These are phyloP conservation scores for Ctenopoma kingsleyae DNA, from an alignment of 2,797 vertebrate genomes.

Conservation along the genomic window DNA sequence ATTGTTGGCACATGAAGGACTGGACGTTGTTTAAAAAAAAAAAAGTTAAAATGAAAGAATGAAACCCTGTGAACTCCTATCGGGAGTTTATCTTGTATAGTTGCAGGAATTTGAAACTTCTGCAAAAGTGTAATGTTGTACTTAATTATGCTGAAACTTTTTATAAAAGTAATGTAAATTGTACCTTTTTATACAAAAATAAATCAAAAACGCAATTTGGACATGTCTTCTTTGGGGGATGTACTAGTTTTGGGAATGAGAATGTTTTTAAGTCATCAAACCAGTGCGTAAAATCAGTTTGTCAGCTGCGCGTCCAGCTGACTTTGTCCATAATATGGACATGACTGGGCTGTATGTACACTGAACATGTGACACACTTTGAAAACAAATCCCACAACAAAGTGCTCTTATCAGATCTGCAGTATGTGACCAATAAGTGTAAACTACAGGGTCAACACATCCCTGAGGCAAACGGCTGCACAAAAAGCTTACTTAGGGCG, in stretches of 20 bases:
- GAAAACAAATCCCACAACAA: constrained; percentile 38
- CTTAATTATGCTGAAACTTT: constrained; percentile 99
- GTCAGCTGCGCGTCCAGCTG: constrained; percentile 30
- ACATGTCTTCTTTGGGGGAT: constrained; percentile 67
- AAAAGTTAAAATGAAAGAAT: constrained; percentile 84
- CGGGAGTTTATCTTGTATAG: constrained; percentile 93
- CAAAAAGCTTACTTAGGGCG: constrained; percentile 45
- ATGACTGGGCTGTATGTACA: background rate
- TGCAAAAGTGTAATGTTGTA: constrained; percentile 98
- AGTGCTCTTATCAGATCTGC: constrained; percentile 48
- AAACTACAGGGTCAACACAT: constrained; percentile 31
- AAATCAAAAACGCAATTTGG: constrained; percentile 96
- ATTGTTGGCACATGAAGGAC: constrained; percentile 92
- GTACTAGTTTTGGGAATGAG: background rate
- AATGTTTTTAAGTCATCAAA: constrained; percentile 1
- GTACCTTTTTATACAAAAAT: constrained; percentile 98
- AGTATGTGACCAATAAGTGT: constrained; percentile 22
- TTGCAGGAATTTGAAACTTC: constrained; percentile 93
- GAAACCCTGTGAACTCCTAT: constrained; percentile 92
- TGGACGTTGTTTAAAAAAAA: constrained; percentile 87
- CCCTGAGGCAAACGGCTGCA: constrained; percentile 22
- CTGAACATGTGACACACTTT: constrained; percentile 30
- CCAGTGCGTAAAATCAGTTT: constrained; percentile 31
- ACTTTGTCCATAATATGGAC: background rate
- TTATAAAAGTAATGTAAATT: constrained; percentile 99